Base-by-base conservation (phyloP, 2,797 vertebrate genomes). In the Poecilia picta region DNA sequence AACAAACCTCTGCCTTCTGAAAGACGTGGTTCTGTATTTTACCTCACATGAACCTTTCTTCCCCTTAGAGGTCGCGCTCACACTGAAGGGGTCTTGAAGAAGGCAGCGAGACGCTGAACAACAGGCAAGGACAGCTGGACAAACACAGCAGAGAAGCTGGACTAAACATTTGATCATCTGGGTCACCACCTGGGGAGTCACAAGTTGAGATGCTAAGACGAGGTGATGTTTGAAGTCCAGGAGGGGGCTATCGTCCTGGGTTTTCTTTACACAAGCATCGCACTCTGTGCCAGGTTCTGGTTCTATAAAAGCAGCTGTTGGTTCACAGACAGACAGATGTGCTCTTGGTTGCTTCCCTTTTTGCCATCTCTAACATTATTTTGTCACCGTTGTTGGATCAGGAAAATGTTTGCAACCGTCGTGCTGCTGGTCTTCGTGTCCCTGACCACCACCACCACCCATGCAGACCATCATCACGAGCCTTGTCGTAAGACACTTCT, bases 401-500 rank as follows among this genome's bases (percentile, higher is more conserved):
- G 83, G 43, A 93, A 88, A 73, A 95, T 95, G 94, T 91, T 82
- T 25, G 85, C 89, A 73, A 85, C 86, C 13, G 18, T 85, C 8
- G 73, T 79, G 1, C 78, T 93, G 68, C 78, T 91, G 49, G 75
- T 90, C 86, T 78, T 93, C 76, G 51, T 92, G 80, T 94, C 94
- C 91, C 75, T 95, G 91, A 92, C 94, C 33, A 87, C 88, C 76
- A 80, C 87, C 74, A 84, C 86, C 74, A 84, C 75, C 62, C 78
- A 82, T 81, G 95, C 93, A 41, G 90, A 93, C 18, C 91, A 92
- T 73, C 95, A 93, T n/a, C 91, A 94, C 6, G 12, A 31, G 57
- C 93, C 93, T 68, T 96, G 95, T 75, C 94, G 95, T 96, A 95
- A 95, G 95, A 81, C 11, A 18, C 31, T 76, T 62, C 2, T 36